A percentile compares a stretch with the other conserved stretches of the same genome.
Evolutionary conservation across 1,140 invertebrate species (phyloP).

Genomic region (Papilio xuthus): DNA sequence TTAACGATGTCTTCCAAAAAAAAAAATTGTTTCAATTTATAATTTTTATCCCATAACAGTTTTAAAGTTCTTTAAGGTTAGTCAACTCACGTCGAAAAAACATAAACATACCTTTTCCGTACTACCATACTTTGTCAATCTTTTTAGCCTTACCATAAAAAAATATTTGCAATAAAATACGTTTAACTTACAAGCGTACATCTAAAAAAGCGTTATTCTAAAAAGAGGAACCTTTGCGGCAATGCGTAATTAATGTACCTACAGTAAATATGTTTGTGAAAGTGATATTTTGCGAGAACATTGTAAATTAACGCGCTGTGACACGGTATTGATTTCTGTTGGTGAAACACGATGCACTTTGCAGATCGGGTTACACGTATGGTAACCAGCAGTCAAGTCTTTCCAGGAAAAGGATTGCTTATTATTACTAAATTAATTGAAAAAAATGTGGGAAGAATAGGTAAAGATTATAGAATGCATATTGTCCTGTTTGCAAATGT

Average conservation of each 20-base stretch:
- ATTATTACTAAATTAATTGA: background rate
- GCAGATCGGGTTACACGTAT: background rate
- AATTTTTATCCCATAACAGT: background rate
- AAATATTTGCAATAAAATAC: background rate
- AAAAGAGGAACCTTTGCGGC: too few relatives aligned
- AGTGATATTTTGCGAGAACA: slow-evolving; percentile 9
- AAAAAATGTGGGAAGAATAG: background rate
- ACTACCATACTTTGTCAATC: background rate
- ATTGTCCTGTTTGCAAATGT: background rate
- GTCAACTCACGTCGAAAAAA: background rate
- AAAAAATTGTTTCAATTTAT: background rate
- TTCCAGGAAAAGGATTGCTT: background rate
- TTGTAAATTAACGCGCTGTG: slow-evolving; percentile 11
- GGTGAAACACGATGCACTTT: background rate
- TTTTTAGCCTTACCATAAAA: background rate
- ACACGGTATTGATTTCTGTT: slow-evolving; percentile 1
- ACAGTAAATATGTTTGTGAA: slow-evolving; percentile 1
- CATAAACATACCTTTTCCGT: background rate
- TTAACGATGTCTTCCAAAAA: background rate
- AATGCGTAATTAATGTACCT: background rate
- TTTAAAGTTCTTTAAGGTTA: background rate
- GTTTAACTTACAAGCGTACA: background rate
- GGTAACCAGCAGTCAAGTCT: background rate
- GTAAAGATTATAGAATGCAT: background rate
- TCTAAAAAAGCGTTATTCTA: background rate